Conservation (phyloP, 2,888 invertebrate species). For the Pocota personata region DNA sequence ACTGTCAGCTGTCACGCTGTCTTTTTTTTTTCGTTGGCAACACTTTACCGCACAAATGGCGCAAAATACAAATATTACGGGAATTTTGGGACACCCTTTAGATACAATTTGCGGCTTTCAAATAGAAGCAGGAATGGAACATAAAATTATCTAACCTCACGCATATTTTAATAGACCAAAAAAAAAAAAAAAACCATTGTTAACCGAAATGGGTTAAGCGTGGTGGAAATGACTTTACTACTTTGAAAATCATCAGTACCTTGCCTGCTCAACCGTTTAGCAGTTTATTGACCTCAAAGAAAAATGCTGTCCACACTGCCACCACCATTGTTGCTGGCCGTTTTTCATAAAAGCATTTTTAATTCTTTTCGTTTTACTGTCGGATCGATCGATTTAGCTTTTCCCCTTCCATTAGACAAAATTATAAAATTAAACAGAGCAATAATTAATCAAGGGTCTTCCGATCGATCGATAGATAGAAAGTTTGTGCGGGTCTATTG, state of each 20-base stretch:
- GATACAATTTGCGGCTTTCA: too few species aligned
- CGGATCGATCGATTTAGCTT: background rate
- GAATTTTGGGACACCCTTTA: too few species aligned
- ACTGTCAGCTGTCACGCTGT: too few species aligned
- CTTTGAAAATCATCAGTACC: background rate
- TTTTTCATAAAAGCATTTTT: background rate
- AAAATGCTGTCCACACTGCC: background rate
- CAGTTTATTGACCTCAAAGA: constrained; percentile 43
- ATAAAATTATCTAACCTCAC: too few species aligned
- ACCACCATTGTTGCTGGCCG: background rate
- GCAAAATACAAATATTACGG: too few species aligned
- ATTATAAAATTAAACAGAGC: background rate
- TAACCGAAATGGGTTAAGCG: background rate
- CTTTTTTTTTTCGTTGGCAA: too few species aligned
- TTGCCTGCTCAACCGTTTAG: constrained; percentile 38
- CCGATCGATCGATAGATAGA: background rate
- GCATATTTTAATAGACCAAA: too few species aligned
- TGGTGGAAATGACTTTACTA: background rate
- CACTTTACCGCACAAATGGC: too few species aligned
- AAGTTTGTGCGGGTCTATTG: background rate
- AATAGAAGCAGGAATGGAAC: too few species aligned
- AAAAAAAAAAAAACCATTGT: background rate
- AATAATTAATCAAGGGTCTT: background rate
- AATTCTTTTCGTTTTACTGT: background rate
- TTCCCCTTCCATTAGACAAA: background rate